Percentiles rank a stretch among this genome's conserved stretches.
phyloP scores from a whole-genome alignment of 2,888 invertebrate genomes.

The Tachina fera region DNA sequence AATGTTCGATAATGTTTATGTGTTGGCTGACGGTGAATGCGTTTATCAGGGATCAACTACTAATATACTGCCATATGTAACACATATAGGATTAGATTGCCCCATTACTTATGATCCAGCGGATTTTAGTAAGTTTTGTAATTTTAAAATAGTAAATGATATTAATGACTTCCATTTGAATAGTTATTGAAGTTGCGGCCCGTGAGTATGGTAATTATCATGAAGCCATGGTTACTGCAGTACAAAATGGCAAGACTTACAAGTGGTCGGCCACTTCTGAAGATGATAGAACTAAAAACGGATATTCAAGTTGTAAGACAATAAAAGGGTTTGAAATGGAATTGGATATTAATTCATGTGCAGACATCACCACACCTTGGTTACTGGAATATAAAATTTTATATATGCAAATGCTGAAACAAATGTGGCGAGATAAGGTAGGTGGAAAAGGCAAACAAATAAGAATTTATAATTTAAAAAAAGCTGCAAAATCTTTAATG shows the following conservation, averaged over 20 bases:
- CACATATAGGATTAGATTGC: constrained; percentile 90
- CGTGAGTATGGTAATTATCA: constrained; percentile 90
- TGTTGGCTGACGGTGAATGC: constrained; percentile 94
- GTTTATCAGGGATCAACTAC: constrained; percentile 92
- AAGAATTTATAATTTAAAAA: no score
- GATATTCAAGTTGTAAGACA: background rate
- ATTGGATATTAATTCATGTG: constrained; percentile 51
- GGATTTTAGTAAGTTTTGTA: constrained; percentile 91
- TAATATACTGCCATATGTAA: constrained; percentile 92
- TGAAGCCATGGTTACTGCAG: constrained; percentile 87
- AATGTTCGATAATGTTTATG: constrained; percentile 95
- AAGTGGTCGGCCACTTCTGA: constrained; percentile 83
- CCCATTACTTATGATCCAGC: constrained; percentile 97
- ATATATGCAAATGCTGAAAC: constrained; percentile 88
- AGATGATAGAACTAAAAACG: constrained; percentile 5
- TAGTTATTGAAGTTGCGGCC: constrained; percentile 92
- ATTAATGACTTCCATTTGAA: constrained; percentile 58
- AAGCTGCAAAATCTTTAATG: background rate
- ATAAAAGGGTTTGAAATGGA: constrained; percentile 45
- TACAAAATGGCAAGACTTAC: constrained; percentile 87
- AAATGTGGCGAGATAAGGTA: constrained; percentile 87
- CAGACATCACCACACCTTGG: constrained; percentile 83
- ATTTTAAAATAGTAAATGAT: background rate
- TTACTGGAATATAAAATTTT: constrained; percentile 88
- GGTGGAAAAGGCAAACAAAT: background rate